phyloP scores from a whole-genome alignment of 2,888 invertebrate genomes.

The Luperina testacea region DNA sequence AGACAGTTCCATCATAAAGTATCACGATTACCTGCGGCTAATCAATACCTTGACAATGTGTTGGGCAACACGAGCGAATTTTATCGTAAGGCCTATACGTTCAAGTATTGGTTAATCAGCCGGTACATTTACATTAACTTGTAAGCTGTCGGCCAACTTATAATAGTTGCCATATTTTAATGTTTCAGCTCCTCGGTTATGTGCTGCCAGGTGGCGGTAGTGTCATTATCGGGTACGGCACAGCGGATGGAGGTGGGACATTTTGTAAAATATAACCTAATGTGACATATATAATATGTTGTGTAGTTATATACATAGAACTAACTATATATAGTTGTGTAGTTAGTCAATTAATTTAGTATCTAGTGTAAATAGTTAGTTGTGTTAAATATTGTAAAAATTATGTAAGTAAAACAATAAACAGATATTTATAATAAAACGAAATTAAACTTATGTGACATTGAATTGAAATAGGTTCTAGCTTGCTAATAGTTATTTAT shows the following conservation, averaged over 20 bases:
- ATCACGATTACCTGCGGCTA: conserved; percentile 72
- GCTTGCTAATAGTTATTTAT: background rate
- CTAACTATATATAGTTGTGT: no score
- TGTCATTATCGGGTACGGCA: conserved; percentile 92
- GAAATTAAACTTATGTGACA: background rate
- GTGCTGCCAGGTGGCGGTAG: conserved; percentile 91
- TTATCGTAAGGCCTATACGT: conserved; percentile 37
- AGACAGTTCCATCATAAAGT: conserved; percentile 68
- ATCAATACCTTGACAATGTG: conserved; percentile 69
- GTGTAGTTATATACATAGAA: no score
- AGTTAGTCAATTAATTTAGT: no score
- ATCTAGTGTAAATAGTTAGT: no score
- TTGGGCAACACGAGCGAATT: conserved; percentile 59
- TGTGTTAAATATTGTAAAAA: no score
- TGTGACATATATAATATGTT: no score
- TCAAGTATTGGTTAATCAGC: conserved; percentile 33
- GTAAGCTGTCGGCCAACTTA: conserved; percentile 9
- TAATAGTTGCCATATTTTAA: conserved; percentile 38
- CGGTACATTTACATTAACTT: background rate
- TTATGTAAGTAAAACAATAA: background rate
- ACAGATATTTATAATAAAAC: background rate
- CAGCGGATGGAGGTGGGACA: conserved; percentile 90
- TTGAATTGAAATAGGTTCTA: conserved; percentile 6
- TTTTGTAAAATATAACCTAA: background rate
- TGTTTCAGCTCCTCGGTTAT: conserved; percentile 89